Base-by-base conservation (phyloP, 2,113 vertebrate species). In the Elgaria multicarinata region DNA sequence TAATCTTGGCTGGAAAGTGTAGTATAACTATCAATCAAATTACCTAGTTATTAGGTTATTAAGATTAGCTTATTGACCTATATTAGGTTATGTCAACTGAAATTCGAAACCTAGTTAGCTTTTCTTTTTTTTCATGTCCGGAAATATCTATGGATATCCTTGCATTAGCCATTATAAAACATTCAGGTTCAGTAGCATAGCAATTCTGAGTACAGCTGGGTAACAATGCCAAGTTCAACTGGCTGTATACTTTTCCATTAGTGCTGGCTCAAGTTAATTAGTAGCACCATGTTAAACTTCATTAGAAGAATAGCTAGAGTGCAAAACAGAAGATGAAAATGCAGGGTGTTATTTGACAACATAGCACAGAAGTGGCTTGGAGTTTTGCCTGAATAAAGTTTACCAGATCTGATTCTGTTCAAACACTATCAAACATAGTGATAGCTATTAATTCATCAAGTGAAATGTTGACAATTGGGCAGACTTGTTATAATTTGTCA, bases 391-490 rank as follows among this genome's bases (percentile, higher is more conserved):
- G 62, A 53, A 55, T 74, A 39, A 44, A 39, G 46, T 69, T 74
- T 67, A 83, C 46, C n/a, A 26, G 50, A 74, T 85, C 46, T 39
- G 33, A 53, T 85, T 83, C 42, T 83, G 39, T 67, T 50, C 83
- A 55, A 85, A 74, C 33, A n/a, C 3, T 74, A 7, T 55, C 13
- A 0, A 16, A 85, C 55, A 50, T n/a, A 74, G 14, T 0, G 3
- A 24, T 36, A 31, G 44, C 36, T 71, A 88, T 39, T 85, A 87
- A 88, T 55, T 62, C 46, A 88, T 79, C 77, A 81, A 39, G n/a
- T 85, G 39, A 80, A 79, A 53, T 36, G 42, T 80, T 80, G 58
- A 80, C 33, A 36, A 6, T 58, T 58, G 67, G 83, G 33, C 33
- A 72, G 26, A 20, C 46, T 36, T 72, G 22, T 53, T 50, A 55